Base-by-base conservation (phyloP, 2,888 invertebrate species). In the Plebejus anna region DNA sequence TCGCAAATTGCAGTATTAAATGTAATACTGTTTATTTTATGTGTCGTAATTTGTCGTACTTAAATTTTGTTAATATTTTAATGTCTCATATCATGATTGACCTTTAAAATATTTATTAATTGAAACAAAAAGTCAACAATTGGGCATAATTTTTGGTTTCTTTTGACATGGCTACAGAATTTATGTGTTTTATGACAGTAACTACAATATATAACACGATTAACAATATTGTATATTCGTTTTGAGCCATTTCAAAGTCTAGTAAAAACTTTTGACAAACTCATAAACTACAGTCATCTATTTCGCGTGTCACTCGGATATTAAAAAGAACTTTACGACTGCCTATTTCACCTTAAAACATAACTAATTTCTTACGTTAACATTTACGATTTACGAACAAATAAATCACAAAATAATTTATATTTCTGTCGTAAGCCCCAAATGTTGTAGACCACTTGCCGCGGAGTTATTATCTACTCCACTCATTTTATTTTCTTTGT, bases 371-470 rank as follows among this genome's bases (percentile, higher is more conserved):
- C 38, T 70, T 55, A 70, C 55, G 13, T 70, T 76, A 75, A 51
- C 73, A 59, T 77, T 76, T 76, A 71, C 77, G 73, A 55, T 77
- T 77, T 77, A 75, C 78, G 75, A 76, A 71, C 77, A 73, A 75
- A 80, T 80, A 80, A 78, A 81, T 80, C 79, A 80, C 66, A 83
- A 82, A 84, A 84, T 83, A 83, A 82, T 83, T 83, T 83, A 83
- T 82, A 83, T 82, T 81, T 82, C 81, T 81, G 82, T 80, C 83
- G 81, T 79, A 79, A 79, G 79, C 79, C 83, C 85, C 83, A 82
- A 82, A 84, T 83, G 83, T 83, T 86, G 82, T 83, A 81, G 83
- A 83, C 84, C 85, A 85, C 86, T 84, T 81, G 84, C 83, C 85
- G 84, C 79, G 83, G 81, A 80, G 81, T 85, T 82, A 82, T 84